Percentiles rank a stretch among this genome's conserved stretches.
Conservation (phyloP, 2,113 vertebrate species). For the Zapornia atra region DNA sequence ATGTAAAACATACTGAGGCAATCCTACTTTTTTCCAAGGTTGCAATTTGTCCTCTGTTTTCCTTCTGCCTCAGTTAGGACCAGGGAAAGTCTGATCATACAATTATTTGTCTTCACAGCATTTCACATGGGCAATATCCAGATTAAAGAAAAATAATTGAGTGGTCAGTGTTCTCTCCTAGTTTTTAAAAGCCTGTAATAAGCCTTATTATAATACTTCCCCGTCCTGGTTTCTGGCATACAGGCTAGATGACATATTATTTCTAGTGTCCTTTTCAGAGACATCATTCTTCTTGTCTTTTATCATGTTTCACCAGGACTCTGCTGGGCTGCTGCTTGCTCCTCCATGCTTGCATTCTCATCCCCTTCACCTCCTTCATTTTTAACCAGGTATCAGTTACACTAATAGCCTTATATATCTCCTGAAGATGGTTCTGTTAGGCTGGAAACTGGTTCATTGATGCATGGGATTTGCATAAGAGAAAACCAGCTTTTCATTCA, state of each 20-base stretch:
- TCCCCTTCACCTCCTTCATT: background rate
- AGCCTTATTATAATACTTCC: background rate
- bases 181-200: background rate
- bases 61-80: background rate
- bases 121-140: background rate
- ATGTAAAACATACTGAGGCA: background rate
- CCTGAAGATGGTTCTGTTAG: constrained; percentile 27
- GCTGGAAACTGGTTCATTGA: constrained; percentile 16
- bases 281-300: background rate
- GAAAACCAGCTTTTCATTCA: constrained; percentile 33
- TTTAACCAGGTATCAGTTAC: constrained; percentile 35
- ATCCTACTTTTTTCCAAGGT: background rate
- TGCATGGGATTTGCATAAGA: constrained; percentile 13
- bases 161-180: background rate
- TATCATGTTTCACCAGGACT: background rate
- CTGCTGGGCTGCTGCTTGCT: background rate
- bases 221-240: background rate
- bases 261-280: background rate
- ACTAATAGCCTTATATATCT: constrained; percentile 32
- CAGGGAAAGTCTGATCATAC: background rate
- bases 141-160: background rate
- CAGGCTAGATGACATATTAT: background rate
- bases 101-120: background rate
- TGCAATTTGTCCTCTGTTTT: background rate
- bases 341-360: background rate